Conservation (phyloP, 1,140 invertebrate species). For the Cardiocondyla obscurior region DNA sequence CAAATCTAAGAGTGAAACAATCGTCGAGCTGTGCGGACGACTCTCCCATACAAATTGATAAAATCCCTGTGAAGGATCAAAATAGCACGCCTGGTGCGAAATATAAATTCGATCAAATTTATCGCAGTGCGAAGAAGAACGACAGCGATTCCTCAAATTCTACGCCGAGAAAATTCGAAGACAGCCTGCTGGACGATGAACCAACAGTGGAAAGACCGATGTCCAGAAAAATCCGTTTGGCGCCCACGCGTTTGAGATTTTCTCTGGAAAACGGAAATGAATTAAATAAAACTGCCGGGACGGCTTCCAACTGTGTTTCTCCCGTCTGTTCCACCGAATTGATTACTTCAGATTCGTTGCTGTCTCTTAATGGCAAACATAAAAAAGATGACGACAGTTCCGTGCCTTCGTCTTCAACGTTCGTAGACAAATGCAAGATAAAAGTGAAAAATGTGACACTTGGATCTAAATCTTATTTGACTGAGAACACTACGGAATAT, state of each 20-base stretch:
- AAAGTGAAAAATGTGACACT: background rate
- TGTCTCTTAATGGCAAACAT: background rate
- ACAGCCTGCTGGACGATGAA: background rate
- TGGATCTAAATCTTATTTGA: background rate
- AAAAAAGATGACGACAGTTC: background rate
- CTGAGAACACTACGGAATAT: background rate
- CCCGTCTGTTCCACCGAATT: background rate
- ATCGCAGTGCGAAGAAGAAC: constrained; percentile 29
- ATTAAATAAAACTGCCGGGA: background rate
- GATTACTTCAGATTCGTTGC: background rate
- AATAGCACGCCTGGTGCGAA: background rate
- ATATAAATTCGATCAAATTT: constrained; percentile 12
- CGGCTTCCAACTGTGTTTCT: background rate
- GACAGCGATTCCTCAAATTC: constrained; percentile 29
- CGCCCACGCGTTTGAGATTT: background rate
- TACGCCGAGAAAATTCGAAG: background rate
- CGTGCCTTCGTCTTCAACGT: background rate
- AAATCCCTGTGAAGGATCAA: background rate
- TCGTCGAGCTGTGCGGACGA: background rate
- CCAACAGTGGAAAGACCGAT: background rate
- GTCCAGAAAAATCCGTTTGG: background rate
- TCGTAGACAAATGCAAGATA: background rate
- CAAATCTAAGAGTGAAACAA: constrained; percentile 12
- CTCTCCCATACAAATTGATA: constrained; percentile 5
- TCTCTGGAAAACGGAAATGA: background rate